Conservation (phyloP, 2,797 vertebrate species). For the Sebastes trivittatus region DNA sequence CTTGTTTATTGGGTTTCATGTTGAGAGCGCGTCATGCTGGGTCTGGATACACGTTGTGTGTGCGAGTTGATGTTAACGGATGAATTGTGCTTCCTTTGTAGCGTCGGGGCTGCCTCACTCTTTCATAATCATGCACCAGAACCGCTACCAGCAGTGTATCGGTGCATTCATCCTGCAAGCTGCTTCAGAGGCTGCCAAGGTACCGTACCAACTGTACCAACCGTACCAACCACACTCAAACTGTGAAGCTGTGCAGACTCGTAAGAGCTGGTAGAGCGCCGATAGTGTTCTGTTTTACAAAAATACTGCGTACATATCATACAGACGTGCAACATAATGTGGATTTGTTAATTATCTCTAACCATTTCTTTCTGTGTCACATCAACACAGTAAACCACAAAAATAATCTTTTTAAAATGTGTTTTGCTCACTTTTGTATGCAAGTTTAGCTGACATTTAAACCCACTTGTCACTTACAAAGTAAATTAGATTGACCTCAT, state of each 20-base stretch:
- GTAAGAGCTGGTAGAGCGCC: not conserved
- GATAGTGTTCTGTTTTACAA: not conserved
- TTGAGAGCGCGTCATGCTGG: too few relatives aligned
- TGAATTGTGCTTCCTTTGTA: constrained; percentile 57
- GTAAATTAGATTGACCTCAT: too few relatives aligned
- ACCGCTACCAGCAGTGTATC: constrained; percentile 89
- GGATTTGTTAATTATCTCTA: not conserved
- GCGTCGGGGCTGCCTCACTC: constrained; percentile 87
- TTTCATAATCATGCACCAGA: constrained; percentile 93
- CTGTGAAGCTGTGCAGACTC: not conserved
- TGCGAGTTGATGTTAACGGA: not conserved
- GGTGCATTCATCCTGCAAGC: constrained; percentile 91
- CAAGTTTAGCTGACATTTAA: not conserved
- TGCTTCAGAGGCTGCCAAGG: constrained; percentile 86
- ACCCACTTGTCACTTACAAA: not conserved
- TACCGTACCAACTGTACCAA: constrained; percentile 42
- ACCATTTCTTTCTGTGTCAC: not conserved
- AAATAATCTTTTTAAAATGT: not conserved
- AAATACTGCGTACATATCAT: too few relatives aligned
- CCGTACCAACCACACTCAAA: not conserved
- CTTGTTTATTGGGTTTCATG: not conserved
- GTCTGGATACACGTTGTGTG: not conserved
- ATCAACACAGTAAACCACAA: not conserved
- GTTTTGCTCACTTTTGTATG: not conserved
- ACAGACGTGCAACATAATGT: not conserved